These are phyloP conservation scores for Pedionomus torquatus DNA, from an alignment of 2,113 vertebrate species.

Conservation along the genomic window DNA sequence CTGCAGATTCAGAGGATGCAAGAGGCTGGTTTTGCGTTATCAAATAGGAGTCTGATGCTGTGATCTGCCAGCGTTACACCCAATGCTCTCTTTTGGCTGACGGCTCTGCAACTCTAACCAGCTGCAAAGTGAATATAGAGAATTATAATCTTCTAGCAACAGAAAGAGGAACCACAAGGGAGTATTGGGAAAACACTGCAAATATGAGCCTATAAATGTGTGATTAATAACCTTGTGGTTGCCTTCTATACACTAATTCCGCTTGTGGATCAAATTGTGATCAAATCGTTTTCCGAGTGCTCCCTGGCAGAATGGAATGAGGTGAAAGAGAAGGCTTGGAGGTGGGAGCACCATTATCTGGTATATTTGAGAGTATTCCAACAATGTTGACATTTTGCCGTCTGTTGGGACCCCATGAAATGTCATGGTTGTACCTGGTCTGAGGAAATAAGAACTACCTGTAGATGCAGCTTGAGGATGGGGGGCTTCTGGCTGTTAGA, in stretches of 20 bases:
- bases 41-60: neutral
- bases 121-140: neutral
- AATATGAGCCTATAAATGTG: neutral
- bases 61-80: neutral
- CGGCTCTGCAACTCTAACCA: neutral
- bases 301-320: neutral
- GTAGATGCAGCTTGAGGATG: neutral
- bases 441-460: neutral
- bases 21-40: neutral
- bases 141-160: neutral
- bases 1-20: neutral
- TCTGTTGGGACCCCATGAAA: neutral
- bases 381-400: accelerated
- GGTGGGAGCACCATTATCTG: neutral
- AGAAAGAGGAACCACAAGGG: neutral
- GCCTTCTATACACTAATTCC: neutral
- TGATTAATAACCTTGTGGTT: neutral
- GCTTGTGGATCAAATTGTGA: neutral
- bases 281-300: neutral
- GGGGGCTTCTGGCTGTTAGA: neutral
- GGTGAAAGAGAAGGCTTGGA: neutral
- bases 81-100: neutral
- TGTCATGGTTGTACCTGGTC: neutral
- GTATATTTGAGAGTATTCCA: neutral
- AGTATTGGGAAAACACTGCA: neutral